Evolutionary conservation across 2,113 vertebrate genomes (phyloP), one percentile per base, ranked within the genome.

Genomic region (Myotis lucifugus): DNA sequence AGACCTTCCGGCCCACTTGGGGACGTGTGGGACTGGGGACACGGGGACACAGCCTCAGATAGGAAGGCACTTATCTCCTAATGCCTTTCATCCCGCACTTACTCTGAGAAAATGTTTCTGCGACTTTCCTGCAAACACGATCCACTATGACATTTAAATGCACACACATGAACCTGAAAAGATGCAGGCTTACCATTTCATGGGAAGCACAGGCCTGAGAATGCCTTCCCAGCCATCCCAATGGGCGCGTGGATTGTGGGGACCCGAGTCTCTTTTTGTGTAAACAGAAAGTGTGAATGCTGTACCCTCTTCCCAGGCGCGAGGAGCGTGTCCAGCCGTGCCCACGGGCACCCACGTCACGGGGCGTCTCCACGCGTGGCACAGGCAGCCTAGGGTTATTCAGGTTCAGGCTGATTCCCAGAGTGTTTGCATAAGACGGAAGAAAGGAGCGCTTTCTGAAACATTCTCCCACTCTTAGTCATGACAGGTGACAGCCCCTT

Each of bases 241-340:
- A 0, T 52, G 5, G 56, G 18, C 13, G 74, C 25, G 54, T 79
- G 50, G 73, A 86, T 70, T 87, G 61, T 50, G 79, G 27, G 48
- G 56, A 86, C 83, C n/a, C 37, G 40, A 19, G 13, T 42, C 50
- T 40, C 54, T 70, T 67, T 83, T 15, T 86, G 46, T 77, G 78
- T 74, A 74, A 93, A 84, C 90, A 52, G 48, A 70, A 79, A 67
- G 73, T 46, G 78, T 83, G 70, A 93, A 66, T 76, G 70, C 61
- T n/a, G 14, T 50, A 54, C 40, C 17, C 14, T 72, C 48, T 82
- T 48, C 48, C 9, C 67, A 29, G 48, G 15, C 17, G 52, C 61
- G 67, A 32, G 46, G 42, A 50, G 59, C 59, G 4, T 12, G 25
- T 67, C 46, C 17, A 42, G 17, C 23, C 29, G 7, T 34, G 34